These are phyloP conservation scores for Rhagonycha fulva DNA, from an alignment of 2,888 invertebrate species.

Conservation along the genomic window DNA sequence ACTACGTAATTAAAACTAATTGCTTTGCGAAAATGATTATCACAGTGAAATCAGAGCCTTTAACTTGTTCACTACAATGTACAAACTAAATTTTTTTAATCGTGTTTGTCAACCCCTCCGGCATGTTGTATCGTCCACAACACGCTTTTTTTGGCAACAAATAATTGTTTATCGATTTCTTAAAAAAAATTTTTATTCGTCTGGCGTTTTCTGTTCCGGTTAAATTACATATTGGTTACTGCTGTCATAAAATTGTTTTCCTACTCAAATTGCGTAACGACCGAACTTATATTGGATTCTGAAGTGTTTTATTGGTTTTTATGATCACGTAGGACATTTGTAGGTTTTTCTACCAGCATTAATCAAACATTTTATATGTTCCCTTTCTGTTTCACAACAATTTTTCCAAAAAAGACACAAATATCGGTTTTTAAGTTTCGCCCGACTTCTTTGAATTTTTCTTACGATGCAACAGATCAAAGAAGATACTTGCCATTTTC, in stretches of 20 bases:
- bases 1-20: conserved; percentile 47
- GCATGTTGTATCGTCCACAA: background rate
- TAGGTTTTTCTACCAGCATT: background rate
- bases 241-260: conserved; percentile 30
- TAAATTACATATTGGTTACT: conserved; percentile 31
- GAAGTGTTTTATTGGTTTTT: conserved; percentile 28
- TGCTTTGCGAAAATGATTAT: conserved; percentile 43
- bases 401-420: background rate
- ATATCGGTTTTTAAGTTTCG: background rate
- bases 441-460: background rate
- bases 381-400: background rate
- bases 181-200: conserved; percentile 20
- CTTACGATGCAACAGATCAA: background rate
- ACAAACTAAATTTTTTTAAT: background rate
- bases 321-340: conserved; percentile 17
- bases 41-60: conserved; percentile 24
- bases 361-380: background rate
- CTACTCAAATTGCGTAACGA: conserved; percentile 27
- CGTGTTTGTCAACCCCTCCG: background rate
- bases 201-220: conserved; percentile 24
- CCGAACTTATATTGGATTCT: conserved; percentile 28
- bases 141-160: background rate
- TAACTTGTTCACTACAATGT: background rate
- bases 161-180: conserved; percentile 25
- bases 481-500: background rate